Conservation (phyloP, 2,113 vertebrate genomes). For the Dascyllus trimaculatus region DNA sequence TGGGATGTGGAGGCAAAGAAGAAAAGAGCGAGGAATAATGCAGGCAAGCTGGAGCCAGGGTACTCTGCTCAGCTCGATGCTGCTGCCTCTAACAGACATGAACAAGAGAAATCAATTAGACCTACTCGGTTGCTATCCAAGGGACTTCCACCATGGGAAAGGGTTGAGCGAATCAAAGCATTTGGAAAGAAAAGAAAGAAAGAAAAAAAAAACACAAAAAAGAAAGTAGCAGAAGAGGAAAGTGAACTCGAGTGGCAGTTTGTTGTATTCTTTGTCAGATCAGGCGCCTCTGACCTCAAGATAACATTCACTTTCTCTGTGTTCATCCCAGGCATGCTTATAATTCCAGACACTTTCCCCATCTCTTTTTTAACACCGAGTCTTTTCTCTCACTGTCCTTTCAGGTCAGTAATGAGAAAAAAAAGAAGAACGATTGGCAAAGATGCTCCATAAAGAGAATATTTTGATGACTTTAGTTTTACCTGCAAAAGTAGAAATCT, state of each 20-base stretch:
- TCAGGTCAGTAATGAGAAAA: slow-evolving; percentile 53
- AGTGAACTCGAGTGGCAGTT: slow-evolving; percentile 60
- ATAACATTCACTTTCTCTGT: slow-evolving; percentile 55
- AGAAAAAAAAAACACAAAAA: slow-evolving; percentile 11
- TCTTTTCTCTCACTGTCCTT: slow-evolving; percentile 21
- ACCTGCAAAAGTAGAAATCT: slow-evolving; percentile 26
- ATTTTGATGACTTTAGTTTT: slow-evolving; percentile 39
- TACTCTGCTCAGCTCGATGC: slow-evolving; percentile 76
- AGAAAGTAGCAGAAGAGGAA: slow-evolving; percentile 56
- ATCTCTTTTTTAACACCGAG: slow-evolving; percentile 14
- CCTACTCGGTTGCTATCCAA: slow-evolving; percentile 75
- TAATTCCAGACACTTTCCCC: slow-evolving; percentile 50
- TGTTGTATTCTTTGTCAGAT: slow-evolving; percentile 62
- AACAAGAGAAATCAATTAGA: slow-evolving; percentile 86
- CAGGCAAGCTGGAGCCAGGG: slow-evolving; percentile 71
- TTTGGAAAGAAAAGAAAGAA: slow-evolving; percentile 25
- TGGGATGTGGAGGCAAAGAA: slow-evolving; percentile 50
- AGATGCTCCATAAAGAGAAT: slow-evolving; percentile 23
- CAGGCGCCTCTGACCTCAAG: slow-evolving; percentile 59
- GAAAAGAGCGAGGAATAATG: slow-evolving; percentile 60
- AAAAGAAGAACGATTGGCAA: slow-evolving; percentile 24
- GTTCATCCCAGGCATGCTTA: slow-evolving; percentile 42
- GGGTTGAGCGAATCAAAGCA: slow-evolving; percentile 59
- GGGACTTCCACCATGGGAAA: slow-evolving; percentile 68
- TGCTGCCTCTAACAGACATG: slow-evolving; percentile 68